These are phyloP conservation scores for Epinotia demarniana DNA, from an alignment of 2,888 invertebrate genomes.

Conservation along the genomic window DNA sequence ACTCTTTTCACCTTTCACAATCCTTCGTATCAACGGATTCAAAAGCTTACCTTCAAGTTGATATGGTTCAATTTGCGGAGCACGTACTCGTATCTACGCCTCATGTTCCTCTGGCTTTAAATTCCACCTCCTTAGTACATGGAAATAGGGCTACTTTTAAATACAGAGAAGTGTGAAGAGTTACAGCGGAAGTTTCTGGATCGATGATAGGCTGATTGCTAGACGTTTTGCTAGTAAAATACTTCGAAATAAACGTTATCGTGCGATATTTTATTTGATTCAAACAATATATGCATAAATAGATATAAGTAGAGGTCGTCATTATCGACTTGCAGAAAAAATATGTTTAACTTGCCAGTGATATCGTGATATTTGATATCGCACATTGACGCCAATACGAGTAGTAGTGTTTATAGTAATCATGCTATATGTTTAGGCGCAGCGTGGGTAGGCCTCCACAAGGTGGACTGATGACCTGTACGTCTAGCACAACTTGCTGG, in stretches of 20 bases:
- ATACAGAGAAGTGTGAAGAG: not conserved
- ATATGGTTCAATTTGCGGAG: conserved; percentile 3
- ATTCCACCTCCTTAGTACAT: not conserved
- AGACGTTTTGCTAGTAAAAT: not conserved
- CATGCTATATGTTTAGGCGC: not conserved
- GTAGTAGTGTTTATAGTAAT: too few species aligned
- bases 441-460: too few species aligned
- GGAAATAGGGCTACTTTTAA: not conserved
- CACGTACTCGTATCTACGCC: not conserved
- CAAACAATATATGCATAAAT: too few species aligned
- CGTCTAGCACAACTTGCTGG: too few species aligned
- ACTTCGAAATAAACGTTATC: not conserved
- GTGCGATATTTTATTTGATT: not conserved
- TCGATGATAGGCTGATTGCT: not conserved
- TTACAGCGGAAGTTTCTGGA: not conserved
- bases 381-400: not conserved
- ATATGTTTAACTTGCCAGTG: not conserved
- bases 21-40: not conserved
- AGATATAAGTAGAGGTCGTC: not conserved
- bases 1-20: not conserved
- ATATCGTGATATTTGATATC: not conserved
- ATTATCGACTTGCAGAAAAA: not conserved
- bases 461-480: too few species aligned
- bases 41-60: not conserved
- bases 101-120: not conserved